Evolutionary conservation across 2,888 invertebrate species (phyloP), one percentile per base, ranked within the genome.

Genomic region (Tinea trinotella): DNA sequence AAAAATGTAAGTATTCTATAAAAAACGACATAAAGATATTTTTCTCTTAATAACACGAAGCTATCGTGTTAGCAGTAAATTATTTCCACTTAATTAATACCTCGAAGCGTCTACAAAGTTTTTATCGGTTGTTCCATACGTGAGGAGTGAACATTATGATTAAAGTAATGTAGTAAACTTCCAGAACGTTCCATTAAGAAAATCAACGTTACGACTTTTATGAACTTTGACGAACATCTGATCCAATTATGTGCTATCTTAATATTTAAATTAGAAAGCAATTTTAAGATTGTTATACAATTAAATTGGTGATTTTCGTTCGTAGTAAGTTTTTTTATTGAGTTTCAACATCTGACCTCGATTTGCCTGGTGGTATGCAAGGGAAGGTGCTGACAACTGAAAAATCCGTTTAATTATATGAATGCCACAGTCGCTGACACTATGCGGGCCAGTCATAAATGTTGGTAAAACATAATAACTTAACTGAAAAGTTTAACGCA

Each of bases 81-180:
- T 72, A 74, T 69, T 71, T 66, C 65, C 65, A 63, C 65, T 63
- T 75, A 72, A 73, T 69, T 64, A 70, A 65, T 62, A 64, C 68
- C 73, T 65, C 50, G 59, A 57, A 62, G 71, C 73, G 74, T 75
- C 73, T 74, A 68, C 69, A 54, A 80, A 80, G 75, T 81, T 81
- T 81, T 81, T 78, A 81, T 77, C 77, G 66, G 63, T 59, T 62
- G 65, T 62, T 19, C 22, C 66, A 74, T 70, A 78, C 74, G 79
- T 76, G 74, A 71, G 67, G 67, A 70, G 60, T 58, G 65, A 65
- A 64, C 66, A 59, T 68, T 71, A 69, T 70, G 66, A 73, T 71
- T 65, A 68, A 65, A 65, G 58, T 59, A 59, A 64, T 22, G 44
- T 46, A 52, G 34, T 59, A 59, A 60, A 59, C 60, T 61, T 62